Evolutionary conservation across 2,113 vertebrate genomes (phyloP).

Genomic region (Cottus gobio): DNA sequence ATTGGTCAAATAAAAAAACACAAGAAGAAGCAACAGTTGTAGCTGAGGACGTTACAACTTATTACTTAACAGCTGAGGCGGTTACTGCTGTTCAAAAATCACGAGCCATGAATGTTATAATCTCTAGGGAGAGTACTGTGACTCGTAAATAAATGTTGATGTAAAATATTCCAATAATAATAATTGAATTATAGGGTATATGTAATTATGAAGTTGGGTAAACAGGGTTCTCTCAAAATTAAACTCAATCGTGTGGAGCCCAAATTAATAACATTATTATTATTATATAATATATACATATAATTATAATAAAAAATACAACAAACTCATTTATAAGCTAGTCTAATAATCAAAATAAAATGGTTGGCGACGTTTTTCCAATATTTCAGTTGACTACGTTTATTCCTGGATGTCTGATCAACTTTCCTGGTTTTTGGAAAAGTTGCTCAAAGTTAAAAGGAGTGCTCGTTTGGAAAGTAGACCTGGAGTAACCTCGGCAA

Average conservation of each 20-base stretch:
- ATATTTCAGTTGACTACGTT: background rate
- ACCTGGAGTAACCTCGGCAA: background rate
- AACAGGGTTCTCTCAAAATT: background rate
- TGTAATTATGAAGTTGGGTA: background rate
- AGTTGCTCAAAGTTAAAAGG: background rate
- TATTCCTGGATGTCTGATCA: background rate
- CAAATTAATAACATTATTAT: background rate
- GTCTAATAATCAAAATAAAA: background rate
- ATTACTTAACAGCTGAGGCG: background rate
- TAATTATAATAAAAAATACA: background rate
- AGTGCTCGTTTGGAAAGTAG: background rate
- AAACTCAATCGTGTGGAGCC: background rate
- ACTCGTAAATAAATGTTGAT: background rate
- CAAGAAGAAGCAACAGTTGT: background rate
- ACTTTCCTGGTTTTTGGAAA: background rate
- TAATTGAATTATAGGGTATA: background rate
- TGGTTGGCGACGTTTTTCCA: background rate
- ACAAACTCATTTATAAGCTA: background rate
- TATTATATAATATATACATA: no score
- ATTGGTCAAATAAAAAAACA: background rate
- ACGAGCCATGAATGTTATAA: background rate
- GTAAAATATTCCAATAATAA: background rate
- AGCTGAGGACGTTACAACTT: background rate
- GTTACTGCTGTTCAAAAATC: background rate
- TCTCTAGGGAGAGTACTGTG: background rate